phyloP scores from a whole-genome alignment of 2,888 invertebrate species.

The Chydorus sphaericus region DNA sequence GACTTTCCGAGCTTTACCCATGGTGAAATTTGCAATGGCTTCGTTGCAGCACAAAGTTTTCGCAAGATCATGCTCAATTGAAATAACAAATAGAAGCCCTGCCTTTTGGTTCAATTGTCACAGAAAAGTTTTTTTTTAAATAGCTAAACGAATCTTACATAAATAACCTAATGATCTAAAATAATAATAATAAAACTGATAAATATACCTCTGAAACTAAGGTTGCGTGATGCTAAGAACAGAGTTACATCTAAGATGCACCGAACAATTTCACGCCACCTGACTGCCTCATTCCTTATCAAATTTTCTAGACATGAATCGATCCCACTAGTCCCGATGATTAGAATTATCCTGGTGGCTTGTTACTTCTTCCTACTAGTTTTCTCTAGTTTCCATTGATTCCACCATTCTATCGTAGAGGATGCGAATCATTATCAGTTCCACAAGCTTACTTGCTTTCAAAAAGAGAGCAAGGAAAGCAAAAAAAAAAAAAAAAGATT shows the following conservation, averaged over 20 bases:
- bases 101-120: too few species aligned
- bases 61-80: constrained; percentile 7
- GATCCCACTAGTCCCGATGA: neutral
- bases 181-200: too few species aligned
- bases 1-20: neutral
- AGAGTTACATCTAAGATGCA: neutral
- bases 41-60: too few species aligned
- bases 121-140: too few species aligned
- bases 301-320: neutral
- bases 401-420: neutral
- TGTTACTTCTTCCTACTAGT: neutral
- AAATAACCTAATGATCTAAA: too few species aligned
- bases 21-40: neutral
- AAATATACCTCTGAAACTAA: neutral
- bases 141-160: too few species aligned
- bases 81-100: too few species aligned
- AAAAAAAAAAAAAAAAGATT: neutral
- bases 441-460: neutral
- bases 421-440: neutral
- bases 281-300: neutral
- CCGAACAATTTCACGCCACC: neutral
- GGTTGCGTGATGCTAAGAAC: constrained; percentile 1
- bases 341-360: neutral
- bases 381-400: neutral
- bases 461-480: neutral